Conservation (phyloP, 2,888 invertebrate genomes). For the Clepsis dumicolana region DNA sequence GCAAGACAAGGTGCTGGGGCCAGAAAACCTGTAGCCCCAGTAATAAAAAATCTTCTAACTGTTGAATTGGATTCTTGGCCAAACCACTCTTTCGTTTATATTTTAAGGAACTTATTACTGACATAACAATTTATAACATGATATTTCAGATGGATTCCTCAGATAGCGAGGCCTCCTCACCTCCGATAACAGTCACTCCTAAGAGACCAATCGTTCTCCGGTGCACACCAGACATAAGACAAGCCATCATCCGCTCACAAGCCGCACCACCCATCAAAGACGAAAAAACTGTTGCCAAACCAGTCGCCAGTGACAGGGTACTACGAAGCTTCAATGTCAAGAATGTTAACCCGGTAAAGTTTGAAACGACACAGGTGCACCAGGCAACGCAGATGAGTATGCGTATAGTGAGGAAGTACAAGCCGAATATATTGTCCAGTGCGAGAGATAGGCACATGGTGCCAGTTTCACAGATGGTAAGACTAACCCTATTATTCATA, state of each 20-base stretch:
- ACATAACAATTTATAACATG: too few species aligned
- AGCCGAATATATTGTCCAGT: slow-evolving; percentile 16
- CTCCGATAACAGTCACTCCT: slow-evolving; percentile 63
- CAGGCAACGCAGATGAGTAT: slow-evolving; percentile 13
- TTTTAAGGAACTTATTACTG: too few species aligned
- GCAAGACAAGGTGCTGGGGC: not conserved
- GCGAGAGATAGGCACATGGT: slow-evolving; percentile 25
- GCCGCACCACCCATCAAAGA: slow-evolving; percentile 31
- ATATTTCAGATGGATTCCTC: slow-evolving; percentile 49
- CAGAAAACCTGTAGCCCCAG: not conserved
- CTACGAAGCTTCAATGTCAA: slow-evolving; percentile 63
- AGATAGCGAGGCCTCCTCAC: slow-evolving; percentile 56
- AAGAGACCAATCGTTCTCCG: slow-evolving; percentile 51
- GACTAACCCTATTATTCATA: too few species aligned
- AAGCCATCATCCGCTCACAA: slow-evolving; percentile 47
- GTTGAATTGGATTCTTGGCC: too few species aligned
- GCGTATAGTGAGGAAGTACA: slow-evolving; percentile 30
- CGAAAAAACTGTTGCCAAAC: not conserved
- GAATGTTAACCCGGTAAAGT: slow-evolving; percentile 34
- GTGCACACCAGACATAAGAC: slow-evolving; percentile 52
- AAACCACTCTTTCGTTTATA: too few species aligned
- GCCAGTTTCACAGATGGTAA: slow-evolving; percentile 21
- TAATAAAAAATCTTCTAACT: not conserved
- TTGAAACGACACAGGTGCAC: not conserved
- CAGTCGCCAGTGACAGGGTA: slow-evolving; percentile 59